These are phyloP conservation scores for Oreonectes daqikongensis DNA, from an alignment of 2,797 vertebrate species.

Conservation along the genomic window DNA sequence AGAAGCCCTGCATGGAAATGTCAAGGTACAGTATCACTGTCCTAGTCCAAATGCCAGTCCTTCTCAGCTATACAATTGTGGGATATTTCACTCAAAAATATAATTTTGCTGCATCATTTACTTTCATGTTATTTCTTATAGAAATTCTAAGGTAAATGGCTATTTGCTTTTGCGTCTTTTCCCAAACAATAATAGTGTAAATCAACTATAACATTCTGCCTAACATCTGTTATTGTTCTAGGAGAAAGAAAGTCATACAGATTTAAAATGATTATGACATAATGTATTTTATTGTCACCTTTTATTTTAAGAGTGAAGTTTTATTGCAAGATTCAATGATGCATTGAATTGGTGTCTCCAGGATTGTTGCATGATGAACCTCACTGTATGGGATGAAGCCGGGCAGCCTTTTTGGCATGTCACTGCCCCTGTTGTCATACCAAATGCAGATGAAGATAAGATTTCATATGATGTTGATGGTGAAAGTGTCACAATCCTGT, in stretches of 20 bases:
- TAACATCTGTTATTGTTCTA: not conserved
- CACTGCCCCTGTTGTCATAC: conserved; percentile 76
- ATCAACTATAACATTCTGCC: not conserved
- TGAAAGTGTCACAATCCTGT: conserved; percentile 66
- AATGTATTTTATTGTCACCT: no score
- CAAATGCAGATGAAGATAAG: conserved; percentile 19
- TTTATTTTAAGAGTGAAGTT: not conserved
- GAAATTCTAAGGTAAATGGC: no score
- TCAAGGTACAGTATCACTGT: conserved; percentile 73
- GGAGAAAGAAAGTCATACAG: no score
- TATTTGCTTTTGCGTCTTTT: no score
- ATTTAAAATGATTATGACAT: no score
- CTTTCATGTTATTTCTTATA: not conserved
- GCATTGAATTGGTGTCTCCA: conserved; percentile 58
- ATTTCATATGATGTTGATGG: conserved; percentile 73
- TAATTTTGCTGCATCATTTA: not conserved
- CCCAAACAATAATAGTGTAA: no score
- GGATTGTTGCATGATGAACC: conserved; percentile 86
- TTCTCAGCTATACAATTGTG: not conserved
- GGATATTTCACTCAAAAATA: conserved; percentile 23
- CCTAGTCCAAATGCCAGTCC: not conserved
- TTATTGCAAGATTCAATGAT: not conserved
- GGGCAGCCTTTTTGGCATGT: conserved; percentile 86
- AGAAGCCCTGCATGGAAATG: conserved; percentile 74
- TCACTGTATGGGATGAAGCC: conserved; percentile 85